Percentiles rank a stretch among this genome's conserved stretches.
These are phyloP conservation scores for Cacoxenus indagator DNA, from an alignment of 2,888 invertebrate species.

Conservation along the genomic window DNA sequence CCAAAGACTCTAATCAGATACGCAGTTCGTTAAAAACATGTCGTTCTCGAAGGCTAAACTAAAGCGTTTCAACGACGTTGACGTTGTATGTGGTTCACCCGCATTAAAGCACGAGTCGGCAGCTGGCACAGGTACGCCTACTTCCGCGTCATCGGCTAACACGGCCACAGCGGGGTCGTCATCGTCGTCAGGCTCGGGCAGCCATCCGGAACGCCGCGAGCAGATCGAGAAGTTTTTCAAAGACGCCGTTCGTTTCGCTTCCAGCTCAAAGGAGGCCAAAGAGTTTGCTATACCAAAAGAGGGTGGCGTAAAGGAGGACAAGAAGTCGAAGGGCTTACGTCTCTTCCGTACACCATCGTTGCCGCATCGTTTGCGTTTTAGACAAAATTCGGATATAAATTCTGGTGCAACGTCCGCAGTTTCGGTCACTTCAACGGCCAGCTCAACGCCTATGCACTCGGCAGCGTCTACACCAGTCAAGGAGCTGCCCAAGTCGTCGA, in stretches of 20 bases:
- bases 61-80: conserved; percentile 70
- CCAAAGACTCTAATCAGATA: conserved; percentile 15
- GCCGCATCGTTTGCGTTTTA: conserved; percentile 69
- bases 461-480: conserved; percentile 66
- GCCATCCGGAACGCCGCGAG: conserved; percentile 67
- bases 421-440: conserved; percentile 51
- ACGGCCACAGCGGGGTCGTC: background rate
- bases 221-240: conserved; percentile 71
- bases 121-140: conserved; percentile 48
- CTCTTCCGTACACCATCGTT: conserved; percentile 68
- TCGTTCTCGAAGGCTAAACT: conserved; percentile 70
- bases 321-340: conserved; percentile 66
- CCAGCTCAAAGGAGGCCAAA: conserved; percentile 65
- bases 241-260: conserved; percentile 67
- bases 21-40: conserved; percentile 46
- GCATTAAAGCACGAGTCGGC: conserved; percentile 38
- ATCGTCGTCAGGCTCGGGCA: conserved; percentile 13
- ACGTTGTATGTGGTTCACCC: conserved; percentile 61
- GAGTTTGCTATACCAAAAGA: conserved; percentile 66
- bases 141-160: conserved; percentile 31
- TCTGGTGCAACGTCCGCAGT: conserved; percentile 27
- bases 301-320: conserved; percentile 59
- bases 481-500: conserved; percentile 68
- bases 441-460: conserved; percentile 65
- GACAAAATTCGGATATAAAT: conserved; percentile 52